These are phyloP conservation scores for Trochalopteron elliotii DNA, from an alignment of 2,113 vertebrate genomes.

Conservation along the genomic window DNA sequence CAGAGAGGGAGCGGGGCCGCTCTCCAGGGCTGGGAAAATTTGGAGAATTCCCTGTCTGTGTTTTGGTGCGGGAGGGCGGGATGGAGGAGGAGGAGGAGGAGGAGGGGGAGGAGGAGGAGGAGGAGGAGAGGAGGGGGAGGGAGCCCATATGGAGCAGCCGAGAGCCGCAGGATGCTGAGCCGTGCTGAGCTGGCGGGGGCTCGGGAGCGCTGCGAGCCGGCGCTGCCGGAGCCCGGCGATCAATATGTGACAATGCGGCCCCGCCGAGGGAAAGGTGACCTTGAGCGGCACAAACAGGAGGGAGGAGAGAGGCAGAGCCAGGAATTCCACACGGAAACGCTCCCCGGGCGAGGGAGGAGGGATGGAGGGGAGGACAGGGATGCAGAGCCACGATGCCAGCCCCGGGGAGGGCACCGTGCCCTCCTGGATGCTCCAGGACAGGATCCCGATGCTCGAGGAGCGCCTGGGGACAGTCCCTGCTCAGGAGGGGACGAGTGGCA, in stretches of 20 bases:
- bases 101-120: neutral
- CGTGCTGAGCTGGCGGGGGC: slow-evolving; percentile 38
- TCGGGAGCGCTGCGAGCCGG: neutral
- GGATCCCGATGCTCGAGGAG: accelerated
- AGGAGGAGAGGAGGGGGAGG: neutral
- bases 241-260: slow-evolving; percentile 24
- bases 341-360: neutral
- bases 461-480: neutral
- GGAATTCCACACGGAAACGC: neutral
- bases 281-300: neutral
- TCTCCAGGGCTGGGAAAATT: no score
- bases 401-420: neutral
- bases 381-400: neutral
- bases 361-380: neutral
- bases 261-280: slow-evolving; percentile 57
- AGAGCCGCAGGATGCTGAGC: neutral
- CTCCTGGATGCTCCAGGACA: neutral
- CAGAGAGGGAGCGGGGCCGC: no score
- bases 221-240: slow-evolving; percentile 15
- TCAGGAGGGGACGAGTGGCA: accelerated
- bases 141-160: slow-evolving; percentile 2
- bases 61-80: no score
- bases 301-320: neutral
- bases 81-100: neutral
- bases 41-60: no score